phyloP scores from a whole-genome alignment of 2,113 vertebrate species.

The Anhinga rufa region DNA sequence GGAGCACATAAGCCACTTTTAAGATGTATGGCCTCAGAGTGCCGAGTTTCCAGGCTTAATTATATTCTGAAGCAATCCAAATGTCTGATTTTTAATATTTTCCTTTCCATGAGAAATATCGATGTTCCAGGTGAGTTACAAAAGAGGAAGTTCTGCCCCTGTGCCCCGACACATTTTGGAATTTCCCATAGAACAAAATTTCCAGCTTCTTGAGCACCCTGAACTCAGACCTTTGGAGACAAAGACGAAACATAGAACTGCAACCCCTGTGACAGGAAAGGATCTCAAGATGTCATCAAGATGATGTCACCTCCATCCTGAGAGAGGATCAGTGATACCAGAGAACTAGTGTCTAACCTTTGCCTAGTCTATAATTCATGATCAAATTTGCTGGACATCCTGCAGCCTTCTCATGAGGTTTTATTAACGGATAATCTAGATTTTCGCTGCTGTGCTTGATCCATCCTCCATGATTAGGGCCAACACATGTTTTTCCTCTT shows the following conservation, averaged over 20 bases:
- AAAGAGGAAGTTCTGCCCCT: background rate
- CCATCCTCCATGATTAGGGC: background rate
- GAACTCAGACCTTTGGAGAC: background rate
- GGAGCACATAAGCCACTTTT: background rate
- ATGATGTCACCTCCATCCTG: background rate
- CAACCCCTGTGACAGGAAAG: background rate
- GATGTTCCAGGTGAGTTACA: background rate
- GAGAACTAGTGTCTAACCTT: background rate
- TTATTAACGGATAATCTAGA: background rate
- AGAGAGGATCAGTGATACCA: background rate
- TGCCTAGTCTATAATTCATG: background rate
- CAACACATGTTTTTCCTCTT: background rate
- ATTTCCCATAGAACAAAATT: background rate
- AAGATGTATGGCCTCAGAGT: background rate
- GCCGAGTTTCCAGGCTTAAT: background rate
- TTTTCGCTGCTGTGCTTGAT: background rate
- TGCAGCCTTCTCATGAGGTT: background rate
- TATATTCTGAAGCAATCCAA: background rate
- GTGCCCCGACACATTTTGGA: background rate
- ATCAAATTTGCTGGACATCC: background rate
- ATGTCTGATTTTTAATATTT: background rate
- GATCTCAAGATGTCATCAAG: background rate
- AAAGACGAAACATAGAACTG: background rate
- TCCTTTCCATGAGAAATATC: background rate
- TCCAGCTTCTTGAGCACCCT: background rate